Evolutionary conservation across 2,888 invertebrate genomes (phyloP).

Genomic region (Epinotia demarniana): DNA sequence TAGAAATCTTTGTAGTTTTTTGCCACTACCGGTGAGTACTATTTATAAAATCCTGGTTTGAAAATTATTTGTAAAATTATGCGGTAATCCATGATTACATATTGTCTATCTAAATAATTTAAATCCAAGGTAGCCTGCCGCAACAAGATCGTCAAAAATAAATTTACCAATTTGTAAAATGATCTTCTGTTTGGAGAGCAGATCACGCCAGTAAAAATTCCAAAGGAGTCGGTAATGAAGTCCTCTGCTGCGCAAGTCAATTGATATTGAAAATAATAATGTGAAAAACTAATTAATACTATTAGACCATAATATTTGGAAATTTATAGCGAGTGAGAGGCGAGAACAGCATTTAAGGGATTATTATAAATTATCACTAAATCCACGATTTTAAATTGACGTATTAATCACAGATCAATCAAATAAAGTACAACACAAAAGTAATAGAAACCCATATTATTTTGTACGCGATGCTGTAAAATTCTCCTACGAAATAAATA

Average conservation of each 20-base stretch:
- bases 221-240: not conserved
- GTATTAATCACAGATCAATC: conserved; percentile 26
- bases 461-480: not conserved
- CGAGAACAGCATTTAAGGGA: not conserved
- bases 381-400: conserved; percentile 20
- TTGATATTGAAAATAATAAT: not conserved
- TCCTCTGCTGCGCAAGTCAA: not conserved
- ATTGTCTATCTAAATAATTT: not conserved
- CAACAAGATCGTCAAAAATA: not conserved
- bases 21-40: not conserved
- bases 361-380: not conserved
- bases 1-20: not conserved
- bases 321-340: not conserved
- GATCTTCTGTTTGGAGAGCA: not conserved
- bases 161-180: not conserved
- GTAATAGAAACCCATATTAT: not conserved
- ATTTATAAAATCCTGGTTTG: not conserved
- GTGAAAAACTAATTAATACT: not conserved
- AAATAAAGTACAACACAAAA: not conserved
- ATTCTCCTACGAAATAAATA: not conserved
- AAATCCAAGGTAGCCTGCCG: not conserved
- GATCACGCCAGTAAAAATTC: not conserved
- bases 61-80: not conserved
- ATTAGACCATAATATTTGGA: not conserved
- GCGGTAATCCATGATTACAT: not conserved